These are phyloP conservation scores for Corythornis leucogaster DNA, from an alignment of 2,797 vertebrate genomes.

Conservation along the genomic window DNA sequence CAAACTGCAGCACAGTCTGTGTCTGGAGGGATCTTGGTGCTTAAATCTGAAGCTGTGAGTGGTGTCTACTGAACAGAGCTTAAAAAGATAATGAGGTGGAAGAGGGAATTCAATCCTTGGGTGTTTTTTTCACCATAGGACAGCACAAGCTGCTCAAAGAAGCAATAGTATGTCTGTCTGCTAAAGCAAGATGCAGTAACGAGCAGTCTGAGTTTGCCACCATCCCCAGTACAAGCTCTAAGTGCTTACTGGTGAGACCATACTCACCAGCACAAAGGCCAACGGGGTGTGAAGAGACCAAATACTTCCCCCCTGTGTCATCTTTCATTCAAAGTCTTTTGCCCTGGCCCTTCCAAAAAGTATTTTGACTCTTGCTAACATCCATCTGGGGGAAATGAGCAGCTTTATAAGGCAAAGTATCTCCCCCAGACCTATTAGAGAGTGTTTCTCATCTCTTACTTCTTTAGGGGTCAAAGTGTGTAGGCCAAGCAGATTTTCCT, in stretches of 20 bases:
- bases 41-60: not conserved
- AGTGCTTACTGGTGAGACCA: not conserved
- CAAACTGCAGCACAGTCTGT: not conserved
- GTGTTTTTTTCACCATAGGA: not conserved
- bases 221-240: not conserved
- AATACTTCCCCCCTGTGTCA: not conserved
- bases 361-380: not conserved
- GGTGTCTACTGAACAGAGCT: not conserved
- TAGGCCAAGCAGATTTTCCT: not conserved
- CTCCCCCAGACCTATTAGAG: accelerated
- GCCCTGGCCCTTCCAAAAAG: not conserved
- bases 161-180: not conserved
- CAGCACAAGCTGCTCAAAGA: not conserved
- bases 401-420: not conserved
- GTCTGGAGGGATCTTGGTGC: not conserved
- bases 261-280: not conserved
- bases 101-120: not conserved
- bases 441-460: not conserved
- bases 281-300: accelerated
- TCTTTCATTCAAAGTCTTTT: not conserved
- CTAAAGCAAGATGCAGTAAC: not conserved
- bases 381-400: not conserved
- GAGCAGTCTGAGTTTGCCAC: not conserved
- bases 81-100: accelerated
- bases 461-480: not conserved